A percentile compares a stretch with the other conserved stretches of the same genome.
phyloP scores from a whole-genome alignment of 2,888 invertebrate species.

The Lathronympha strigana region DNA sequence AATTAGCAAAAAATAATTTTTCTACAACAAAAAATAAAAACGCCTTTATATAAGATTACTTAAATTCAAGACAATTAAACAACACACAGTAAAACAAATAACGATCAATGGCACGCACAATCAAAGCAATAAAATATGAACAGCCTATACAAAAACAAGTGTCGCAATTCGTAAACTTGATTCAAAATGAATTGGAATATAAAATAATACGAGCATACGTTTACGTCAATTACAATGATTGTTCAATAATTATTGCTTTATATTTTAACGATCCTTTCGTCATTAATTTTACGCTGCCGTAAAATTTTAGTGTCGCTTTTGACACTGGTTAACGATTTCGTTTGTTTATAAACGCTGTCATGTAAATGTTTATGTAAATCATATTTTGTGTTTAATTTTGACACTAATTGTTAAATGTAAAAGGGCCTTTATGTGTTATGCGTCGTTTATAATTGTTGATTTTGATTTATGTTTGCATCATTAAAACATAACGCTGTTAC shows the following conservation, averaged over 20 bases:
- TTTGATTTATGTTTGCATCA: not conserved
- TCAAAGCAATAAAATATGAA: not conserved
- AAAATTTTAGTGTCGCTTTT: constrained; percentile 43
- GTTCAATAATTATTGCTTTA: constrained; percentile 46
- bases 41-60: no score
- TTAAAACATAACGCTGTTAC: not conserved
- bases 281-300: constrained; percentile 43
- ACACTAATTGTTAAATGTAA: constrained; percentile 15
- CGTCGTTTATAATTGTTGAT: not conserved
- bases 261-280: constrained; percentile 46
- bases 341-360: constrained; percentile 20
- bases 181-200: constrained; percentile 44
- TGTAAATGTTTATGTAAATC: not conserved
- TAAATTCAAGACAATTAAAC: not conserved
- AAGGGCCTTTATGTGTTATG: not conserved
- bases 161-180: constrained; percentile 41
- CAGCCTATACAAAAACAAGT: constrained; percentile 16
- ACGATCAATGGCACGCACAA: no score
- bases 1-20: no score
- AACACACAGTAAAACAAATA: no score
- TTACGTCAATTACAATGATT: constrained; percentile 46
- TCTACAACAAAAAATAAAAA: no score
- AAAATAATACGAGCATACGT: constrained; percentile 44
- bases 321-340: constrained; percentile 38
- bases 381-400: constrained; percentile 21